These are phyloP conservation scores for Gymnobelideus leadbeateri DNA, from an alignment of 2,113 vertebrate genomes.

Conservation along the genomic window DNA sequence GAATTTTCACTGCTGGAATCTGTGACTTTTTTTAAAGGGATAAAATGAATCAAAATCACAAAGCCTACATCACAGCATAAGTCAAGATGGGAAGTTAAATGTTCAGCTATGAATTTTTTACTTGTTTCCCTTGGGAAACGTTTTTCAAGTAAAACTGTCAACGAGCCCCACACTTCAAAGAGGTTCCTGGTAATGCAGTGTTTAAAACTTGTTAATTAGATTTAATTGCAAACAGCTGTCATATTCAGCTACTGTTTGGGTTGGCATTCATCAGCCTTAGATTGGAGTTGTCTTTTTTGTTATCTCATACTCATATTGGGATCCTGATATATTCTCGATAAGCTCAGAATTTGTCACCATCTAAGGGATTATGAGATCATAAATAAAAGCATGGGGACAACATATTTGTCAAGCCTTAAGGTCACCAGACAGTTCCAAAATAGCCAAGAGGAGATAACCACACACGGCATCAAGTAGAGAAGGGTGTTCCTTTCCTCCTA, in stretches of 20 bases:
- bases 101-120: conserved; percentile 40
- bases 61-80: conserved; percentile 17
- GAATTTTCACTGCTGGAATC: background rate
- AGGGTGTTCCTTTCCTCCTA: conserved; percentile 12
- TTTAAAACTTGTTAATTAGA: conserved; percentile 81
- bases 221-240: conserved; percentile 80
- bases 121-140: conserved; percentile 47
- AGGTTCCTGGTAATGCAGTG: conserved; percentile 38
- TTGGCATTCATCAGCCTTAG: conserved; percentile 67
- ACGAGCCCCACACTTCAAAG: conserved; percentile 63
- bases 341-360: conserved; percentile 80
- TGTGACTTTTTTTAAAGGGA: background rate
- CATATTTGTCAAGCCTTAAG: conserved; percentile 75
- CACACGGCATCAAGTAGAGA: background rate
- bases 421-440: conserved; percentile 67
- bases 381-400: conserved; percentile 73
- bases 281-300: conserved; percentile 67
- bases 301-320: conserved; percentile 49
- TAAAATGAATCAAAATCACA: conserved; percentile 53
- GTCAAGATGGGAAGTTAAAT: conserved; percentile 53
- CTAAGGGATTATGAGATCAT: conserved; percentile 78
- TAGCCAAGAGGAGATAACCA: conserved; percentile 48
- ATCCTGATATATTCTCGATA: conserved; percentile 72
- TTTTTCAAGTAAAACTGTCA: conserved; percentile 64
- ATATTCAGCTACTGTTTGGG: conserved; percentile 77